These are phyloP conservation scores for Sparus aurata DNA, from an alignment of 2,797 vertebrate genomes.

Conservation along the genomic window DNA sequence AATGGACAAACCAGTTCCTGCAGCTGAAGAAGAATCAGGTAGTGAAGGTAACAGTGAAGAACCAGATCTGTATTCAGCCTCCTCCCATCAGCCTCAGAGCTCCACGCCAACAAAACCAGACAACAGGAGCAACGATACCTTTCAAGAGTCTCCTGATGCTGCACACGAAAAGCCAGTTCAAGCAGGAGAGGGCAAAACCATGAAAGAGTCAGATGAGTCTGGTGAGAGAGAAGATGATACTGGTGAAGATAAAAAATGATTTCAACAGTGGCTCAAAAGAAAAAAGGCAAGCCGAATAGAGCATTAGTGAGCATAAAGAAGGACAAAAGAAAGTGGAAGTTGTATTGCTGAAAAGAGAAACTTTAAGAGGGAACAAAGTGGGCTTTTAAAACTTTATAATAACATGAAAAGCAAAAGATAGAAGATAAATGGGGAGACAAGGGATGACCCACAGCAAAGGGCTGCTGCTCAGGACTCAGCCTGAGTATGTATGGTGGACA, in stretches of 20 bases:
- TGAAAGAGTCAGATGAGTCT: not conserved
- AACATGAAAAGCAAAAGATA: too few relatives aligned
- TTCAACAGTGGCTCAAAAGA: not conserved
- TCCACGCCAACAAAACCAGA: not conserved
- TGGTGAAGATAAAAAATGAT: not conserved
- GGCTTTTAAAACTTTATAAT: too few relatives aligned
- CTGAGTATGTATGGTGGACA: too few relatives aligned
- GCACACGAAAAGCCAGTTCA: not conserved
- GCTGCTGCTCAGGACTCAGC: too few relatives aligned
- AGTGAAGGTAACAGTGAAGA: not conserved
- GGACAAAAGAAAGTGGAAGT: not conserved
- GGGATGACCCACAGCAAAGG: too few relatives aligned
- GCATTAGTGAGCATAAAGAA: not conserved
- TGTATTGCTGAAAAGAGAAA: not conserved
- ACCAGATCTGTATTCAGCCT: not conserved
- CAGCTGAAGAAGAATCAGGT: not conserved
- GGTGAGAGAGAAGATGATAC: not conserved
- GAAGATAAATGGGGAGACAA: too few relatives aligned
- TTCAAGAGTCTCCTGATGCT: too few relatives aligned
- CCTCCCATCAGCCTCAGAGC: not conserved
- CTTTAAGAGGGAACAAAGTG: not conserved
- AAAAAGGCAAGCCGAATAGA: not conserved
- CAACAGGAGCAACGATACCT: not conserved
- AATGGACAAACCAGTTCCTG: not conserved
- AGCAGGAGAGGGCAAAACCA: not conserved